A percentile compares a stretch with the other conserved stretches of the same genome.
Conservation (phyloP, 2,888 invertebrate genomes). For the Ormyrus pomaceus region DNA sequence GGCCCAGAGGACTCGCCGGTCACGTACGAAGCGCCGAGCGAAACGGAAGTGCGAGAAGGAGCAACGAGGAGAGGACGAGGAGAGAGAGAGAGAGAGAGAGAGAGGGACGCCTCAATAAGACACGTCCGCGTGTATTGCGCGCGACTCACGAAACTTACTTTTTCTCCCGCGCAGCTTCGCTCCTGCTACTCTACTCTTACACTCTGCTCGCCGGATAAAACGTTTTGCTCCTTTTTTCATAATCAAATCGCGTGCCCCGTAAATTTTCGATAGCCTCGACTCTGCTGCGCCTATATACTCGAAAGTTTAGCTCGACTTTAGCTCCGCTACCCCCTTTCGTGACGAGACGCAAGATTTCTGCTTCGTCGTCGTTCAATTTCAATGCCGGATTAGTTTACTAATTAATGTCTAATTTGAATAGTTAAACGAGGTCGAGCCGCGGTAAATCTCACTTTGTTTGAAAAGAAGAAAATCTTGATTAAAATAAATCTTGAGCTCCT, state of each 20-base stretch:
- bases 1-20: constrained; percentile 14
- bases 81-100: background rate
- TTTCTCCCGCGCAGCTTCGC: background rate
- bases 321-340: no score
- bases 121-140: constrained; percentile 16
- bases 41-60: constrained; percentile 48
- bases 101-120: constrained; percentile 25
- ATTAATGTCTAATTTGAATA: no score
- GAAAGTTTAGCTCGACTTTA: background rate
- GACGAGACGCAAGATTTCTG: no score
- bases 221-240: constrained; percentile 4
- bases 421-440: no score
- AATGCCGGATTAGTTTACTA: no score
- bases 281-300: background rate
- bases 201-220: background rate
- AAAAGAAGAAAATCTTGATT: background rate
- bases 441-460: background rate
- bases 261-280: constrained; percentile 11
- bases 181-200: no score
- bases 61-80: constrained; percentile 14
- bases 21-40: constrained; percentile 32
- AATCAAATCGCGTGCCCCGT: constrained; percentile 18
- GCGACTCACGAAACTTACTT: constrained; percentile 22
- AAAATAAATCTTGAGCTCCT: no score
- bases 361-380: no score